Conservation (phyloP, 2,113 vertebrate species). For the Platichthys stellatus region DNA sequence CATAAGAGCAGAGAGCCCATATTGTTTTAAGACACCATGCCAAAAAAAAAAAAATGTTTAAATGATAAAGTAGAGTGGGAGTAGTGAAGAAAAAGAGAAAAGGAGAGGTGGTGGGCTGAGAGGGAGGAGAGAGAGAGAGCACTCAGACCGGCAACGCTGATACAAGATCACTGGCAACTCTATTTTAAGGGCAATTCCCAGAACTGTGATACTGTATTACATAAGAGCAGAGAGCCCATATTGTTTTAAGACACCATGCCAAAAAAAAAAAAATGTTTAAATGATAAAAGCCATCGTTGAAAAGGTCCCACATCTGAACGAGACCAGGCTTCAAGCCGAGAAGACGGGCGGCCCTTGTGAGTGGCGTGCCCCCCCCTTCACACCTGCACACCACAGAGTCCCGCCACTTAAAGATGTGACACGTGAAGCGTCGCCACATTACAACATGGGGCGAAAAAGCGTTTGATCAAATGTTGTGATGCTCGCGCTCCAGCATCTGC, state of each 20-base stretch:
- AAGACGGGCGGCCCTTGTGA: constrained; percentile 38
- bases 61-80: constrained; percentile 74
- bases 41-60: constrained; percentile 42
- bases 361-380: constrained; percentile 20
- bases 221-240: constrained; percentile 77
- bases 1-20: constrained; percentile 77
- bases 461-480: constrained; percentile 14
- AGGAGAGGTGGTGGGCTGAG: constrained; percentile 68
- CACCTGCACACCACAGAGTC: constrained; percentile 44
- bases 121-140: constrained; percentile 51
- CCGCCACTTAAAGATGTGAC: constrained; percentile 11
- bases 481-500: constrained; percentile 12
- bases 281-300: constrained; percentile 52
- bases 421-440: constrained; percentile 33
- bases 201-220: constrained; percentile 79
- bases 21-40: constrained; percentile 73
- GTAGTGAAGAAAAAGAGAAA: constrained; percentile 71
- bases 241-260: constrained; percentile 72
- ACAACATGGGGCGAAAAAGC: constrained; percentile 31
- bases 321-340: constrained; percentile 21
- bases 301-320: constrained; percentile 57
- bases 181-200: constrained; percentile 84
- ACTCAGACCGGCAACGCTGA: constrained; percentile 70
- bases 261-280: constrained; percentile 33
- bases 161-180: constrained; percentile 79